Evolutionary conservation across 2,113 vertebrate species (phyloP).

Genomic region (Elephas maximus): DNA sequence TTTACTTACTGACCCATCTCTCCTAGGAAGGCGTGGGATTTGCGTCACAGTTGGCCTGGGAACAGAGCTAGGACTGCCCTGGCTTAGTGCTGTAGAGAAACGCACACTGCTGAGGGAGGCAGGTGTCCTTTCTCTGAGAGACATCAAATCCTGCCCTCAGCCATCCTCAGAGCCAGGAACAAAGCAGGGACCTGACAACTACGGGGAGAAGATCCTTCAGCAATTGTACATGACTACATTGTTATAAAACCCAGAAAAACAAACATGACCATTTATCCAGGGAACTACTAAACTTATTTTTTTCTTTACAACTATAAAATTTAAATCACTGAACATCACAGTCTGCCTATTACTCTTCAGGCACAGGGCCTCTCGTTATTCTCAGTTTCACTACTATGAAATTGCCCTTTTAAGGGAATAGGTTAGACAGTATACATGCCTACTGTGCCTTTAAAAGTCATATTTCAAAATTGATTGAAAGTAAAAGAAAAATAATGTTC

Average conservation of each 20-base stretch:
- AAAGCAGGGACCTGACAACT: neutral
- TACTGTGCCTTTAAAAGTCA: neutral
- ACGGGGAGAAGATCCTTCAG: too few relatives aligned
- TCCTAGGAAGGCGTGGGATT: neutral
- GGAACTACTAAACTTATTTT: neutral
- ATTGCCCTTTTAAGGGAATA: too few relatives aligned
- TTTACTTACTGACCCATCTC: neutral
- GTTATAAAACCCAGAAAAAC: neutral
- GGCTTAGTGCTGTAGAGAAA: neutral
- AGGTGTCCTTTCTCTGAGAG: neutral
- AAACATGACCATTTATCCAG: neutral
- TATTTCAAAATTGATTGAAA: neutral
- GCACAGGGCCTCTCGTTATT: neutral
- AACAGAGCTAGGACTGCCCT: neutral
- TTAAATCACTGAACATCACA: neutral
- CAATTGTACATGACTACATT: neutral
- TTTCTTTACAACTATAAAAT: neutral
- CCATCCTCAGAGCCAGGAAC: neutral
- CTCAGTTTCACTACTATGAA: neutral
- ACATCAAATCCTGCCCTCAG: fast-evolving
- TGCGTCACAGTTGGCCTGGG: neutral
- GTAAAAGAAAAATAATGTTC: neutral
- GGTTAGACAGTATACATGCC: neutral
- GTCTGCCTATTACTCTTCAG: neutral
- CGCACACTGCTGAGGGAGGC: fast-evolving